Evolutionary conservation across 2,888 invertebrate species (phyloP).

Genomic region (Operophtera brumata): DNA sequence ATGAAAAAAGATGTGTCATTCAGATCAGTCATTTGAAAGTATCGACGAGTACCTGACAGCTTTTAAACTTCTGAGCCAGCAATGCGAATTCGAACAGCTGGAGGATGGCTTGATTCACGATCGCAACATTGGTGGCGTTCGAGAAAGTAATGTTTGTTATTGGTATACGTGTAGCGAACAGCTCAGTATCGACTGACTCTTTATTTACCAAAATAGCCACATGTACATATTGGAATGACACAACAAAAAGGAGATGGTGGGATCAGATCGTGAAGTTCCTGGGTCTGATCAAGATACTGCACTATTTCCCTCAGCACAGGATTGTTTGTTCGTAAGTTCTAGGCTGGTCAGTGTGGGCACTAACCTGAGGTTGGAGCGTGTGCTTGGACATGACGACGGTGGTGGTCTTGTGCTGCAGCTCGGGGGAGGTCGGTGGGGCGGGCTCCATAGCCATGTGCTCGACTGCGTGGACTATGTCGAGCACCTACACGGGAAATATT

Average conservation of each 20-base stretch:
- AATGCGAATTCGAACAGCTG: not conserved
- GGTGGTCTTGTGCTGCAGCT: conserved; percentile 89
- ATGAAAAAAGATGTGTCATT: no score
- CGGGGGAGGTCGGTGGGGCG: conserved; percentile 88
- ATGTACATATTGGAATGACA: no score
- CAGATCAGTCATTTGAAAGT: no score
- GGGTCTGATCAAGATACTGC: not conserved
- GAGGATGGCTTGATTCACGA: not conserved
- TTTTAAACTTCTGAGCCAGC: not conserved
- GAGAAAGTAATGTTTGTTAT: no score
- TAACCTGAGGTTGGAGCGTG: conserved; percentile 87
- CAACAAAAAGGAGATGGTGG: no score
- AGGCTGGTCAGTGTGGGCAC: conserved; percentile 25
- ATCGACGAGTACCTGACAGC: not conserved
- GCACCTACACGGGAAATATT: conserved; percentile 76
- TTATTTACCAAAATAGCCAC: no score
- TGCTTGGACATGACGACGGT: conserved; percentile 97
- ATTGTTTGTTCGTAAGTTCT: conserved; percentile 1
- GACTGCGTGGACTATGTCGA: conserved; percentile 94
- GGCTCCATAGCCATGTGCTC: conserved; percentile 88
- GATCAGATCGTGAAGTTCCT: not conserved
- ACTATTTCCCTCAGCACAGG: conserved; percentile 4
- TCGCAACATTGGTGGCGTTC: no score
- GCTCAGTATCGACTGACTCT: no score
- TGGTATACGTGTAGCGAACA: no score